phyloP scores from a whole-genome alignment of 1,140 invertebrate genomes.

The Limonius californicus region DNA sequence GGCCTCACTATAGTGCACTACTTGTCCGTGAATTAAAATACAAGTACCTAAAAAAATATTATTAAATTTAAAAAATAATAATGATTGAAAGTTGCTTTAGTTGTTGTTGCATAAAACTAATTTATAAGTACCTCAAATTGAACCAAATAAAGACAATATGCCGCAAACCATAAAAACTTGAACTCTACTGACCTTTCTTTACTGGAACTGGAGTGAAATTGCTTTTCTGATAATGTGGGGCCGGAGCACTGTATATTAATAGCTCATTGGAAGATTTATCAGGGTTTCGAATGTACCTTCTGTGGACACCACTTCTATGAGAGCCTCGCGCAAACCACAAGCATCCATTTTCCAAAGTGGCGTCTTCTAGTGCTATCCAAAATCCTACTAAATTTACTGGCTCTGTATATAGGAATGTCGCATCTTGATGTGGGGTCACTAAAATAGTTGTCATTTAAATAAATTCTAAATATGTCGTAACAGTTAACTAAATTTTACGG shows the following conservation, averaged over 20 bases:
- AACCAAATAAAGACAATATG: no score
- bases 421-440: conserved; percentile 85
- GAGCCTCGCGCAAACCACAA: conserved; percentile 89
- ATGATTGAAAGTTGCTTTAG: no score
- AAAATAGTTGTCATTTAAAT: conserved; percentile 28
- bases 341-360: conserved; percentile 90
- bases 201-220: conserved; percentile 78
- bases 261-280: conserved; percentile 58
- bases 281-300: conserved; percentile 68
- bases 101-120: no score
- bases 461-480: no score
- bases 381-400: conserved; percentile 76
- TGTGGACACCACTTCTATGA: conserved; percentile 75
- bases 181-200: conserved; percentile 63
- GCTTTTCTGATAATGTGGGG: conserved; percentile 67
- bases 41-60: conserved; percentile 63
- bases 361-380: conserved; percentile 94
- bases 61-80: no score
- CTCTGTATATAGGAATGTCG: conserved; percentile 79
- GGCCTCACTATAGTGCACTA: conserved; percentile 86
- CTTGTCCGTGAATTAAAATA: conserved; percentile 87
- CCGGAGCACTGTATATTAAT: conserved; percentile 50
- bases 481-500: no score
- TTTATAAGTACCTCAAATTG: no score
- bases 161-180: no score